Evolutionary conservation across 2,113 vertebrate species (phyloP).

Genomic region (Myotis lucifugus): DNA sequence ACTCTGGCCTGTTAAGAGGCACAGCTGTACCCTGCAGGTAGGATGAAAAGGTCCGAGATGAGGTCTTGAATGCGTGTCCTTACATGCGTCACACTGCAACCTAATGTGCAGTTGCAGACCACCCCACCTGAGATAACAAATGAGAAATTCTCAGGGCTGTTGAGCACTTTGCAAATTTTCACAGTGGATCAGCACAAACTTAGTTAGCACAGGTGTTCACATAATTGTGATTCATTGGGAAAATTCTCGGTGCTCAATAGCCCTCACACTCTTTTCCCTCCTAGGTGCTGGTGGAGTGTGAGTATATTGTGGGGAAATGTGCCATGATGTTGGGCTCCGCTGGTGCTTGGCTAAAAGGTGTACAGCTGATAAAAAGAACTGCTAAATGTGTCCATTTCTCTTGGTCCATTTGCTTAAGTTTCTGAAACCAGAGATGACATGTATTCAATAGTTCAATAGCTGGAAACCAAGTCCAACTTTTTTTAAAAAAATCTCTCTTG

Average conservation of each 20-base stretch:
- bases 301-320: slow-evolving; percentile 77
- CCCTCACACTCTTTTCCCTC: slow-evolving; percentile 76
- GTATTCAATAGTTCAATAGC: slow-evolving; percentile 29
- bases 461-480: slow-evolving; percentile 12
- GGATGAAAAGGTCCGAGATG: slow-evolving; percentile 71
- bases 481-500: background rate
- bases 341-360: slow-evolving; percentile 72
- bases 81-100: slow-evolving; percentile 76
- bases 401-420: slow-evolving; percentile 66
- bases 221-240: slow-evolving; percentile 87
- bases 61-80: slow-evolving; percentile 76
- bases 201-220: slow-evolving; percentile 85
- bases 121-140: slow-evolving; percentile 80
- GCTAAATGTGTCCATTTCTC: slow-evolving; percentile 48
- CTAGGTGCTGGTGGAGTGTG: slow-evolving; percentile 69
- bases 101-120: slow-evolving; percentile 74
- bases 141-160: slow-evolving; percentile 81
- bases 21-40: slow-evolving; percentile 72
- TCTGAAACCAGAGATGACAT: slow-evolving; percentile 40
- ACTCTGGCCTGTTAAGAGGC: slow-evolving; percentile 49
- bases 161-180: slow-evolving; percentile 81
- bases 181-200: slow-evolving; percentile 80
- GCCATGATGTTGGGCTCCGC: slow-evolving; percentile 74
- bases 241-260: slow-evolving; percentile 81
- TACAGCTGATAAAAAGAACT: slow-evolving; percentile 53